Evolutionary conservation across 1,140 invertebrate species (phyloP).

Genomic region (Drosophila asahinai): DNA sequence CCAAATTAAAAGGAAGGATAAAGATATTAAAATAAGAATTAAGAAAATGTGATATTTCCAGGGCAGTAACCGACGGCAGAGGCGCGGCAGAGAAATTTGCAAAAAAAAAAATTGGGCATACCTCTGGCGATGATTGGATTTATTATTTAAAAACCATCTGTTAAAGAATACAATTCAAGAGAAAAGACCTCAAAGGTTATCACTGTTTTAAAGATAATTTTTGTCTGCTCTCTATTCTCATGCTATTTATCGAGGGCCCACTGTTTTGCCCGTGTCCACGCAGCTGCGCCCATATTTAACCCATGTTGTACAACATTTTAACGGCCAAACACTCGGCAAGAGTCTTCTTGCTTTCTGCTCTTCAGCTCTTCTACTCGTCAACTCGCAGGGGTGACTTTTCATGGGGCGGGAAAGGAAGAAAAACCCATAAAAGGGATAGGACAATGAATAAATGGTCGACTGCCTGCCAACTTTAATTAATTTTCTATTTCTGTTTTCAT

Average conservation of each 20-base stretch:
- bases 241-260: conserved; percentile 10
- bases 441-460: conserved; percentile 49
- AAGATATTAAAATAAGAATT: too few species aligned
- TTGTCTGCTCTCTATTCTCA: neutral
- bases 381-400: conserved; percentile 42
- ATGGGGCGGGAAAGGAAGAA: conserved; percentile 7
- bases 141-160: too few species aligned
- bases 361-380: conserved; percentile 4
- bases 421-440: conserved; percentile 42
- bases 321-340: conserved; percentile 38
- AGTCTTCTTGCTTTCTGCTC: conserved; percentile 11
- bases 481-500: conserved; percentile 48
- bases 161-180: too few species aligned
- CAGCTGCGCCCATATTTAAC: conserved; percentile 49
- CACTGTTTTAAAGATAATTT: neutral
- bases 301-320: conserved; percentile 55
- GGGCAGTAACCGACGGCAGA: too few species aligned
- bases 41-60: too few species aligned
- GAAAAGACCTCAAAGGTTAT: neutral
- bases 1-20: too few species aligned
- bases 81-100: too few species aligned
- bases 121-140: too few species aligned
- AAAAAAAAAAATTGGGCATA: too few species aligned
- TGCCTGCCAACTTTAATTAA: conserved; percentile 51
- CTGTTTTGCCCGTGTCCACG: conserved; percentile 26